Conservation (phyloP, 2,797 vertebrate genomes). For the Onychomys leucogaster region DNA sequence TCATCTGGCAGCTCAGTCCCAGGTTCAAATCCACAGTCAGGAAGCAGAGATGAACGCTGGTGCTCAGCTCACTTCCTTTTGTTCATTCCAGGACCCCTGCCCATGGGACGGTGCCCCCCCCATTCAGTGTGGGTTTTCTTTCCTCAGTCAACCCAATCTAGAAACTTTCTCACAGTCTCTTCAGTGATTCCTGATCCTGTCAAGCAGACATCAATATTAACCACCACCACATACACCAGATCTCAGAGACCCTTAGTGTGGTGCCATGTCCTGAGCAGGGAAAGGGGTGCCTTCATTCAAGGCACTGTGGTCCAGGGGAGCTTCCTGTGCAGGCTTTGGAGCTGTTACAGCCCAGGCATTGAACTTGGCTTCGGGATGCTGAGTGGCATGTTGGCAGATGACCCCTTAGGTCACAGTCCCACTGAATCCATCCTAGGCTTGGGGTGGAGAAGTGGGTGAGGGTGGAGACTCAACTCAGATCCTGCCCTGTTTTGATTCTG, state of each 20-base stretch:
- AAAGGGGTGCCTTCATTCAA: accelerated
- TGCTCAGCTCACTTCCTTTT: neutral
- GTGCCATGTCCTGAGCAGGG: accelerated
- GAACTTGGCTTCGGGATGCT: too few species aligned
- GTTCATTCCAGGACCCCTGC: neutral
- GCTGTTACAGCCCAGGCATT: accelerated
- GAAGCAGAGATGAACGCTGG: neutral
- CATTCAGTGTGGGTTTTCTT: neutral
- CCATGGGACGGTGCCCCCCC: neutral
- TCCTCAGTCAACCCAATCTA: neutral
- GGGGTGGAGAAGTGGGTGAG: accelerated
- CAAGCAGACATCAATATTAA: neutral
- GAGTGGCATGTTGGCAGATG: accelerated
- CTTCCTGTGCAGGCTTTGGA: accelerated
- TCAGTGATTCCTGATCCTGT: too few species aligned
- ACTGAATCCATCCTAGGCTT: accelerated
- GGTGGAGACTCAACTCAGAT: neutral
- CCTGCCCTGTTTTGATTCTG: neutral
- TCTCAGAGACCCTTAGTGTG: neutral
- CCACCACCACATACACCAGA: accelerated
- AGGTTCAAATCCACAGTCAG: neutral
- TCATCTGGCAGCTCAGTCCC: neutral
- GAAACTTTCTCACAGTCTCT: neutral
- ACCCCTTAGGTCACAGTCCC: accelerated
- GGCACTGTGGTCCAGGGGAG: accelerated